These are phyloP conservation scores for Ramazzottius varieornatus DNA, from an alignment of 2,888 invertebrate species.

Conservation along the genomic window DNA sequence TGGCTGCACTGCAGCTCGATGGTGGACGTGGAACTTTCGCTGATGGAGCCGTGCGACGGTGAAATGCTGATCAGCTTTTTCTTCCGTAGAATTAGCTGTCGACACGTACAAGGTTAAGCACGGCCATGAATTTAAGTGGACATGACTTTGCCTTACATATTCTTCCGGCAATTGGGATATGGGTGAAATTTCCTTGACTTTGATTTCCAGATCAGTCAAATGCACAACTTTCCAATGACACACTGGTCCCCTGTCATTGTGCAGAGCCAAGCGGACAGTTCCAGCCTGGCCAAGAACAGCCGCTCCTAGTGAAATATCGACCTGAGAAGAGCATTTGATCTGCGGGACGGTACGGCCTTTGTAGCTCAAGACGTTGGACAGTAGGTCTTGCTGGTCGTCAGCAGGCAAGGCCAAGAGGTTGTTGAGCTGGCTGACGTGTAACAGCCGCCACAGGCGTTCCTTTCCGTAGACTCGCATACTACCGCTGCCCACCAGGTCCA, in stretches of 20 bases:
- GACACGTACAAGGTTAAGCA: too few relatives aligned
- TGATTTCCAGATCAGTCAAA: background rate
- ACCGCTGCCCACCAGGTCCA: background rate
- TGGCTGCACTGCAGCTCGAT: background rate
- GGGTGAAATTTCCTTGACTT: background rate
- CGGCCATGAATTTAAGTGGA: too few relatives aligned
- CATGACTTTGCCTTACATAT: background rate
- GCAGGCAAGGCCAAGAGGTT: background rate
- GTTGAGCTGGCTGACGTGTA: background rate
- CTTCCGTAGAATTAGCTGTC: background rate
- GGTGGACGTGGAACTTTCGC: background rate
- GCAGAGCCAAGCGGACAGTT: background rate
- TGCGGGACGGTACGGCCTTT: background rate
- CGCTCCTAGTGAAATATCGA: background rate
- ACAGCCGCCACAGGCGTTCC: background rate
- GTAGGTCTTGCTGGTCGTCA: background rate
- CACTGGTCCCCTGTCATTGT: background rate
- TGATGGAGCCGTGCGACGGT: background rate
- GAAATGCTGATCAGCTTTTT: background rate
- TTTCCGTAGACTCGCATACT: background rate
- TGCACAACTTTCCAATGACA: background rate
- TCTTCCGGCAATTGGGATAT: background rate
- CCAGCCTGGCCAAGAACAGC: background rate
- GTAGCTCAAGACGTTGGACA: background rate
- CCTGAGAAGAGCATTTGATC: background rate